Evolutionary conservation across 2,797 vertebrate species (phyloP).

Genomic region (Crocidura indochinensis): DNA sequence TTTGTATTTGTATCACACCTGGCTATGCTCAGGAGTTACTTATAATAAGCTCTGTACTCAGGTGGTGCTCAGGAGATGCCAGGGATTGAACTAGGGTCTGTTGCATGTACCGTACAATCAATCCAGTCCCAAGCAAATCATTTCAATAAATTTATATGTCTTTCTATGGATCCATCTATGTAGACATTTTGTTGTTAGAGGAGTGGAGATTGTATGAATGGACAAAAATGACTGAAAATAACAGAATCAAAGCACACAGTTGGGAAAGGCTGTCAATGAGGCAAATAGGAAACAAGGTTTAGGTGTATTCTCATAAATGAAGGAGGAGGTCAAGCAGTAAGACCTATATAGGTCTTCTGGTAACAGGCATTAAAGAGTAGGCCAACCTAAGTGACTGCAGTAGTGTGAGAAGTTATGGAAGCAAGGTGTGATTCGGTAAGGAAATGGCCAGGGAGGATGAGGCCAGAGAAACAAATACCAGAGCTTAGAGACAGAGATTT

Average conservation of each 20-base stretch:
- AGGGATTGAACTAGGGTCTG: no score
- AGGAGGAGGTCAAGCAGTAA: not conserved
- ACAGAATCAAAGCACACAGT: not conserved
- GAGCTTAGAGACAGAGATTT: not conserved
- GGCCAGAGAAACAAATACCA: not conserved
- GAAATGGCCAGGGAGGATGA: not conserved
- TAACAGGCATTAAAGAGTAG: not conserved
- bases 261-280: not conserved
- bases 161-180: no score
- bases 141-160: no score
- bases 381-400: not conserved
- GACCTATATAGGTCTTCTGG: not conserved
- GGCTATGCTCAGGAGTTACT: no score
- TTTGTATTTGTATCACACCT: no score
- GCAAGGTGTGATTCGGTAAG: not conserved
- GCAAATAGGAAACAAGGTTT: not conserved
- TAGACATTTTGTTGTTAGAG: not conserved
- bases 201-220: not conserved
- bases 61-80: no score
- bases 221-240: slow-evolving; percentile 28
- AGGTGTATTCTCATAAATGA: not conserved
- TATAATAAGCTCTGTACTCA: no score
- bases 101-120: no score
- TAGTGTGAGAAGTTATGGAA: not conserved
- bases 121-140: no score